A percentile compares a stretch with the other conserved stretches of the same genome.
These are phyloP conservation scores for Andinoacara biseriatus DNA, from an alignment of 2,113 vertebrate species.

Conservation along the genomic window DNA sequence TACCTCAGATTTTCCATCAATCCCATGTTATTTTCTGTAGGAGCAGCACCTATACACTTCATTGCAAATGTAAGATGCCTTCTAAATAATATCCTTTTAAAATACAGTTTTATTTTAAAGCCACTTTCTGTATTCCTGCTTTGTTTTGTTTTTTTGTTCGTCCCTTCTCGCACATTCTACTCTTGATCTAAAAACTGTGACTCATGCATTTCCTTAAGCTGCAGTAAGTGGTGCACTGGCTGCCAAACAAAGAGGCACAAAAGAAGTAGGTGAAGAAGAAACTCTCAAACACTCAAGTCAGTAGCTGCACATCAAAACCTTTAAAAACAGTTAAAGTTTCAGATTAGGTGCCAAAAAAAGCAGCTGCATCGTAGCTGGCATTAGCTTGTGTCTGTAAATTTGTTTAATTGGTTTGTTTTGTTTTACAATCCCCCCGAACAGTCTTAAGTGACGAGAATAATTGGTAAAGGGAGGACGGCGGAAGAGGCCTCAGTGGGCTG, in stretches of 20 bases:
- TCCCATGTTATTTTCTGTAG: neutral
- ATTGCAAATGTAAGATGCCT: neutral
- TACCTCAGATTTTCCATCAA: neutral
- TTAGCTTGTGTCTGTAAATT: neutral
- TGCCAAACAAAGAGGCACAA: neutral
- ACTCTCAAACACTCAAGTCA: neutral
- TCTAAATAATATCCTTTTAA: neutral
- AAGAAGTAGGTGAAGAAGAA: neutral
- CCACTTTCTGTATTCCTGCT: neutral
- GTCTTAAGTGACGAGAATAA: neutral
- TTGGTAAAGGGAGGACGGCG: neutral
- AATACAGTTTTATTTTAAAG: neutral
- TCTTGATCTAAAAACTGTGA: no score
- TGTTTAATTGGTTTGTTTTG: neutral
- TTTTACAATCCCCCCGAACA: neutral
- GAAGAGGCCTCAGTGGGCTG: neutral
- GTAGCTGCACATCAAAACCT: neutral
- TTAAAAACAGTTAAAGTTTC: neutral
- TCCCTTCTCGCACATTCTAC: neutral
- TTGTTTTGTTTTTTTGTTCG: neutral
- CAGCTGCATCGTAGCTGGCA: neutral
- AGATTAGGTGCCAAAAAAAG: neutral
- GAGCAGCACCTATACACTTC: neutral
- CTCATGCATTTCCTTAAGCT: no score
- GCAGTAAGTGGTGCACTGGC: no score